Percentiles rank a stretch among this genome's conserved stretches.
These are phyloP conservation scores for Cliona cf. orientalis DNA, from an alignment of 37 sponge, comb jelly and placozoan species.

Conservation along the genomic window DNA sequence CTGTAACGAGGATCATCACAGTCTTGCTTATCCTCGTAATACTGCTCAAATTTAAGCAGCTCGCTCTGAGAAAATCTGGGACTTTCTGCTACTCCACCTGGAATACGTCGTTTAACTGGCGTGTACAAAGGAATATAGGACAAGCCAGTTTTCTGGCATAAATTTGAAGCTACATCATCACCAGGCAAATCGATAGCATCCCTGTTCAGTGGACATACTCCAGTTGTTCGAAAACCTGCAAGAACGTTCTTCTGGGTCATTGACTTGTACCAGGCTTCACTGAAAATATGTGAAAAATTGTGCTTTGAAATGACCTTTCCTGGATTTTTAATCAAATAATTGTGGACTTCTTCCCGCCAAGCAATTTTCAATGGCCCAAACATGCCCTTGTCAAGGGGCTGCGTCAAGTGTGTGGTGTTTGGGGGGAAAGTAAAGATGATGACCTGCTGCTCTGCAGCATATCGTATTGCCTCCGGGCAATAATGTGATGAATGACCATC, in stretches of 20 bases:
- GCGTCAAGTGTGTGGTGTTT: constrained; percentile 67
- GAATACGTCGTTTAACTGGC: no score
- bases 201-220: constrained; percentile 39
- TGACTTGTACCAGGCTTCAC: constrained; percentile 40
- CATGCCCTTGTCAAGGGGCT: constrained; percentile 65
- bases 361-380: constrained; percentile 54
- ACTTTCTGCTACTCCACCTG: no score
- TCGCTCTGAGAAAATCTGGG: no score
- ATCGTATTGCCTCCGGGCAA: constrained; percentile 9
- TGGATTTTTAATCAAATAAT: constrained; percentile 18
- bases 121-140: no score
- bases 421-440: constrained; percentile 63
- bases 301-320: constrained; percentile 32
- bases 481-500: constrained; percentile 82
- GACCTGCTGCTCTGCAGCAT: constrained; percentile 56
- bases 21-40: no score
- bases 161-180: not conserved
- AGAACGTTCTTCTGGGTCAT: constrained; percentile 52
- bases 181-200: not conserved
- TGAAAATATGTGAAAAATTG: constrained; percentile 19
- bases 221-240: constrained; percentile 57
- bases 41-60: no score
- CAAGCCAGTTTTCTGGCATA: no score
- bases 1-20: no score
- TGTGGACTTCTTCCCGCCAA: constrained; percentile 48